These are phyloP conservation scores for Dendroctonus ponderosae DNA, from an alignment of 1,140 invertebrate species.

Conservation along the genomic window DNA sequence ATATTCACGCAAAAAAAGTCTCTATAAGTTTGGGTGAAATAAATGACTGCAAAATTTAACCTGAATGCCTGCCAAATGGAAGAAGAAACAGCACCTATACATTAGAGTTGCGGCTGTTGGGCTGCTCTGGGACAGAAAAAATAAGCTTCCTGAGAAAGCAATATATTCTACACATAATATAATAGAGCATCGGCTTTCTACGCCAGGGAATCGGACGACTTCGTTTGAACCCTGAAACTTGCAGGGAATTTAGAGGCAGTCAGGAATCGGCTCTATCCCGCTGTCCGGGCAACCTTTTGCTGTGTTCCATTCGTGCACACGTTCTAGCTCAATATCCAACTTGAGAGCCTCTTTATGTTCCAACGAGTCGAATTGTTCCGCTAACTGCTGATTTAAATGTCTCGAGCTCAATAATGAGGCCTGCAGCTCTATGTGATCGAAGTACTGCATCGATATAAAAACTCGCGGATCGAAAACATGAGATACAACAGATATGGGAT, in stretches of 20 bases:
- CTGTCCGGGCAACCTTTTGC: conserved; percentile 8
- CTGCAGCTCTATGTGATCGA: background rate
- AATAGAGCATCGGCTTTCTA: conserved; percentile 1
- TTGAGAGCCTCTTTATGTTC: background rate
- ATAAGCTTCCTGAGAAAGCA: background rate
- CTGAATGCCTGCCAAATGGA: too few species aligned
- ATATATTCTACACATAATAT: background rate
- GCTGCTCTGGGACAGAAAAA: background rate
- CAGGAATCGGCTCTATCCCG: conserved; percentile 15
- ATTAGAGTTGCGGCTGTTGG: too few species aligned
- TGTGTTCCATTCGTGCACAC: conserved; percentile 10
- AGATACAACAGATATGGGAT: conserved; percentile 20
- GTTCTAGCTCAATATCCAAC: conserved; percentile 7
- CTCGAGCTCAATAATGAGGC: background rate
- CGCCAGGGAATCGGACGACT: conserved; percentile 4
- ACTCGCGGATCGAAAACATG: conserved; percentile 11
- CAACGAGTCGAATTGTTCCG: background rate
- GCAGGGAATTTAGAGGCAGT: conserved; percentile 24
- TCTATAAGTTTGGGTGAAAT: too few species aligned
- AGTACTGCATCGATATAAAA: background rate
- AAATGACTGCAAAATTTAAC: too few species aligned
- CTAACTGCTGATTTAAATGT: background rate
- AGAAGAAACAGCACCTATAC: too few species aligned
- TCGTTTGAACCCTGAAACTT: conserved; percentile 15
- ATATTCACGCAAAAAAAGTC: too few species aligned